Percentiles rank a stretch among this genome's conserved stretches.
These are phyloP conservation scores for Dascyllus trimaculatus DNA, from an alignment of 2,113 vertebrate species.

Conservation along the genomic window DNA sequence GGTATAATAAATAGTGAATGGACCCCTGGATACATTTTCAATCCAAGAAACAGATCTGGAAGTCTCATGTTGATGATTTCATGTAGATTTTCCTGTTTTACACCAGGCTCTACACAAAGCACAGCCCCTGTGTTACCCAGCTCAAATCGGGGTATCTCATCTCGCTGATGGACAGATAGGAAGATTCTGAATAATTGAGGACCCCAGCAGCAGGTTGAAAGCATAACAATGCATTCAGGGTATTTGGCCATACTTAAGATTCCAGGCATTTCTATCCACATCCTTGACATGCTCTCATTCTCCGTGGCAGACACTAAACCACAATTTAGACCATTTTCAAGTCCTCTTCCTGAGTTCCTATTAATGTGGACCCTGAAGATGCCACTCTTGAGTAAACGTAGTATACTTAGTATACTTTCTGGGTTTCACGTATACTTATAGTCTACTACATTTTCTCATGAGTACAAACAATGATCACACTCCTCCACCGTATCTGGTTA, in stretches of 20 bases:
- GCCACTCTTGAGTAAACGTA: slow-evolving; percentile 85
- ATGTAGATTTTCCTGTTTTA: slow-evolving; percentile 57
- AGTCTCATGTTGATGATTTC: slow-evolving; percentile 46
- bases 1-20: slow-evolving; percentile 64
- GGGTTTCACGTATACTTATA: slow-evolving; percentile 85
- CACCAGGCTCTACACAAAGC: slow-evolving; percentile 12
- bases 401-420: slow-evolving; percentile 88
- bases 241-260: slow-evolving; percentile 56
- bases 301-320: slow-evolving; percentile 1
- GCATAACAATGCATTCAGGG: slow-evolving; percentile 63
- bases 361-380: slow-evolving; percentile 19
- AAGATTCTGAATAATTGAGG: slow-evolving; percentile 73
- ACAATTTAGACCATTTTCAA: slow-evolving; percentile 7
- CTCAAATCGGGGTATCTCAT: slow-evolving; percentile 33
- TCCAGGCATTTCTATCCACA: slow-evolving; percentile 38
- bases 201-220: slow-evolving; percentile 55
- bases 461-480: slow-evolving; percentile 49
- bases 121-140: slow-evolving; percentile 14
- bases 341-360: slow-evolving; percentile 1
- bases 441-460: slow-evolving; percentile 88
- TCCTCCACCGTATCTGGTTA: neutral
- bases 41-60: slow-evolving; percentile 25
- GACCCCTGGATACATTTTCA: slow-evolving; percentile 40
- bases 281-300: slow-evolving; percentile 6
- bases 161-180: slow-evolving; percentile 58